phyloP scores from a whole-genome alignment of 2,113 vertebrate genomes.

The Ammodytes marinus region DNA sequence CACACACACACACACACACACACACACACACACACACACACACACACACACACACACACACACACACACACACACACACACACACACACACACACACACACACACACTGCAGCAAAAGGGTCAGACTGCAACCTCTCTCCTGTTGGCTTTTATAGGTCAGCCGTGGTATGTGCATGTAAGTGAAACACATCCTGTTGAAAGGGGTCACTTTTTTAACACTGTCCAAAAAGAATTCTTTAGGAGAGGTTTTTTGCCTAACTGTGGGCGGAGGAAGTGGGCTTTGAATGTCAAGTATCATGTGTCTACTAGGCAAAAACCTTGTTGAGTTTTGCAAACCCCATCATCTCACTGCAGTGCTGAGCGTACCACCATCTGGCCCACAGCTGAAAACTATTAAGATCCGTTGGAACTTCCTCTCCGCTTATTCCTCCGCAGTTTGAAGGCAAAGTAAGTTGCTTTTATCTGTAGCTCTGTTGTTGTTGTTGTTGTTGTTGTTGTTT shows the following conservation, averaged over 20 bases:
- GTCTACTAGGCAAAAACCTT: constrained; percentile 68
- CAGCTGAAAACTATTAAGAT: constrained; percentile 87
- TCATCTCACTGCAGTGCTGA: constrained; percentile 71
- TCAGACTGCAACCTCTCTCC: constrained; percentile 52
- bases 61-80: no score
- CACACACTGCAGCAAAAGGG: constrained; percentile 22
- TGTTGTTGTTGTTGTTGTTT: constrained; percentile 68
- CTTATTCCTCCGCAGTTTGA: constrained; percentile 69
- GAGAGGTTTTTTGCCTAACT: constrained; percentile 47
- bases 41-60: neutral
- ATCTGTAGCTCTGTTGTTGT: constrained; percentile 63
- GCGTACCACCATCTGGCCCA: constrained; percentile 82
- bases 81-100: no score
- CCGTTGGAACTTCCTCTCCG: constrained; percentile 81
- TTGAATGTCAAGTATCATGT: constrained; percentile 79
- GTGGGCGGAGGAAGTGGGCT: constrained; percentile 76
- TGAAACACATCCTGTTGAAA: constrained; percentile 39
- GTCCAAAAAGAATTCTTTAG: constrained; percentile 43
- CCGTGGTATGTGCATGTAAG: constrained; percentile 42
- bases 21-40: neutral
- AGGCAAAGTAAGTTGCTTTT: constrained; percentile 76
- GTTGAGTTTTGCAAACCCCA: constrained; percentile 75
- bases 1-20: no score
- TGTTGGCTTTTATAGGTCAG: constrained; percentile 62
- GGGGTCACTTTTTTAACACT: constrained; percentile 38